A percentile compares a stretch with the other conserved stretches of the same genome.
phyloP scores from a whole-genome alignment of 1,140 invertebrate species.

The Dendroctonus valens region DNA sequence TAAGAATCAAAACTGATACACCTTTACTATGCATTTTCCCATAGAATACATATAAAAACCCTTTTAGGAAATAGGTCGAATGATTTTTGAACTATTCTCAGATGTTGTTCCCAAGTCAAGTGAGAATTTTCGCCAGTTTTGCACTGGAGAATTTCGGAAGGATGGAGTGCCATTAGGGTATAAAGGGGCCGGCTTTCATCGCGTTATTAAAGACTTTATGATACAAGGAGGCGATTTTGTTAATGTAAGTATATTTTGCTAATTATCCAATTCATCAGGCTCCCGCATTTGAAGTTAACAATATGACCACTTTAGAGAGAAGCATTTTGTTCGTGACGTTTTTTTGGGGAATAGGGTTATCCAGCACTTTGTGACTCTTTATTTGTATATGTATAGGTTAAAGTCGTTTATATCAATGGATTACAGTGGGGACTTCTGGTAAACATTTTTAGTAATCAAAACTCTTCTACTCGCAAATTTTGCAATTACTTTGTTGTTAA shows the following conservation, averaged over 20 bases:
- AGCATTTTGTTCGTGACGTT: no score
- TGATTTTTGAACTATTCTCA: conserved; percentile 95
- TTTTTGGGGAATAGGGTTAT: no score
- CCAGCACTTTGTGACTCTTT: no score
- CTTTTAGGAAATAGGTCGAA: conserved; percentile 64
- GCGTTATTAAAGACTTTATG: conserved; percentile 99
- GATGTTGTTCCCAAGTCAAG: conserved; percentile 96
- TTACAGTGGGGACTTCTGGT: no score
- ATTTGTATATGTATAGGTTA: no score
- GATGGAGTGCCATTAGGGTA: conserved; percentile 96
- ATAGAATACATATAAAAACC: background rate
- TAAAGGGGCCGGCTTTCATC: conserved; percentile 94
- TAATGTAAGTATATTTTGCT: conserved; percentile 68
- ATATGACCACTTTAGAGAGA: no score
- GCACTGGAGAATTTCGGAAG: conserved; percentile 89
- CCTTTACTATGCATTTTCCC: background rate
- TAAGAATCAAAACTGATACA: conserved; percentile 51
- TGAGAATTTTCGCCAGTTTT: conserved; percentile 98
- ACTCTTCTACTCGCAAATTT: no score
- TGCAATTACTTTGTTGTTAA: no score
- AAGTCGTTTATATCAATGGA: no score
- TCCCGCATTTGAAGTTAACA: no score
- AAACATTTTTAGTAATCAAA: no score
- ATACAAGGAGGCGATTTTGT: conserved; percentile 99
- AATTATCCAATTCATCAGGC: background rate